Evolutionary conservation across 2,888 invertebrate species (phyloP).

Genomic region (Tillus elongatus): DNA sequence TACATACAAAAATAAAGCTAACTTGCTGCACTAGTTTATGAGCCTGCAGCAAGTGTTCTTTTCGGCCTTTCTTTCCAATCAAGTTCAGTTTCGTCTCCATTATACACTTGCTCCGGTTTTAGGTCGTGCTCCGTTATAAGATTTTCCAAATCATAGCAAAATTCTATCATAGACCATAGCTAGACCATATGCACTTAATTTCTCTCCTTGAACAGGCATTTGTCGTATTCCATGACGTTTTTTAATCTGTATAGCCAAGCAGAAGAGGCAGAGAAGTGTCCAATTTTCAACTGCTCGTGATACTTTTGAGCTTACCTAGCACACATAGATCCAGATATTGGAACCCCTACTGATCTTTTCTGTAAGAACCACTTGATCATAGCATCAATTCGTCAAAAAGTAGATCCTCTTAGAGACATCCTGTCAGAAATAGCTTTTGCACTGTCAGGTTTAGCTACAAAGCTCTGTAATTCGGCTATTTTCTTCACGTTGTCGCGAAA

Average conservation of each 20-base stretch:
- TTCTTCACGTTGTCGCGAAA: conserved; percentile 8
- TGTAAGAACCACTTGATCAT: conserved; percentile 14
- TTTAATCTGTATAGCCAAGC: too few relatives aligned
- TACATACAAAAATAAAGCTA: too few relatives aligned
- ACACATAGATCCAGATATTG: conserved; percentile 22
- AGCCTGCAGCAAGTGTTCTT: too few relatives aligned
- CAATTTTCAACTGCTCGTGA: conserved; percentile 11
- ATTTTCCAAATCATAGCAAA: conserved; percentile 6
- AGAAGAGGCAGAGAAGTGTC: too few relatives aligned
- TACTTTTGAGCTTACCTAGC: conserved; percentile 21
- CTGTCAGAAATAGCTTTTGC: conserved; percentile 12
- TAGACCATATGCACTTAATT: conserved; percentile 15
- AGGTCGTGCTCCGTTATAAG: conserved; percentile 20
- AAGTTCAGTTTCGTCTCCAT: conserved; percentile 33
- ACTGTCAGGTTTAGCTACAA: conserved; percentile 12
- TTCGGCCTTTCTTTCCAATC: conserved; percentile 16
- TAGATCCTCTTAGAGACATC: conserved; percentile 15
- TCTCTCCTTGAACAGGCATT: too few relatives aligned
- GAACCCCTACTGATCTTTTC: conserved; percentile 17
- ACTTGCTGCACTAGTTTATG: conserved; percentile 5
- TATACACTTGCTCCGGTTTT: conserved; percentile 27
- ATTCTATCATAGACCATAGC: conserved; percentile 14
- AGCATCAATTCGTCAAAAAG: conserved; percentile 15
- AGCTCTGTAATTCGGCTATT: conserved; percentile 9
- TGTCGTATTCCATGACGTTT: too few relatives aligned